Base-by-base conservation (phyloP, 1,140 invertebrate genomes). In the Ruditapes philippinarum region DNA sequence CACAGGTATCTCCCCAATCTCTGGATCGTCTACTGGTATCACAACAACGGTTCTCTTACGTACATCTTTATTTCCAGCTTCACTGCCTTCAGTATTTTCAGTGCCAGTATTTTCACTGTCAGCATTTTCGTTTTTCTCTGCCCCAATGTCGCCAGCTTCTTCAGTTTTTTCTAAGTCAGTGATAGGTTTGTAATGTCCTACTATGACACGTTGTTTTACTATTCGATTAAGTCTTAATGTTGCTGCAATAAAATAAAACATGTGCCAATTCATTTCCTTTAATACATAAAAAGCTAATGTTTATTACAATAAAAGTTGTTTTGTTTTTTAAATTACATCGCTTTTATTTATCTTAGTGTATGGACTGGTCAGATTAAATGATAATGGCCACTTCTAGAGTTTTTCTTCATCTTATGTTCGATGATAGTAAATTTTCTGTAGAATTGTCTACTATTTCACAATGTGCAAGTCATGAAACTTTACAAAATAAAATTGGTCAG, bases 161-260 rank as follows among this genome's bases (percentile, higher is more conserved):
- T 83, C 60, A 5, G 19, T 22, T 5, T 33, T 33, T 0, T 25
- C 51, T 7, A 33, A 0, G 1, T 54, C 82, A 14, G 11, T 36
- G 1, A 84, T 31, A 28, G 82, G 82, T 51, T 84, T 84, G 65
- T 84, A 84, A 38, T 84, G 82, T 19, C 82, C 82, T 22, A 84
- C 49, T 14, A 86, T 36, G 0, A 86, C 84, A 12, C 74, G 45
- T 36, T 86, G 70, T 17, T 68, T 78, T 11, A 86, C 84, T 11
- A 76, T 51, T 7, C 84, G 70, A 38, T 86, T 86, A 25, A 86
- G 49, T 7, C 70, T 45, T 14, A 76, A 33, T 31, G 73, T 86
- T 42, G 40, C 84, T 86, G 57, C 17, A 65, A 82, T 45, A 45
- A 5, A 45, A 45, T 45, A n/a, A n/a, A n/a, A 12, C 22, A 22